Evolutionary conservation across 2,113 vertebrate genomes (phyloP).

Genomic region (Butorides virescens): DNA sequence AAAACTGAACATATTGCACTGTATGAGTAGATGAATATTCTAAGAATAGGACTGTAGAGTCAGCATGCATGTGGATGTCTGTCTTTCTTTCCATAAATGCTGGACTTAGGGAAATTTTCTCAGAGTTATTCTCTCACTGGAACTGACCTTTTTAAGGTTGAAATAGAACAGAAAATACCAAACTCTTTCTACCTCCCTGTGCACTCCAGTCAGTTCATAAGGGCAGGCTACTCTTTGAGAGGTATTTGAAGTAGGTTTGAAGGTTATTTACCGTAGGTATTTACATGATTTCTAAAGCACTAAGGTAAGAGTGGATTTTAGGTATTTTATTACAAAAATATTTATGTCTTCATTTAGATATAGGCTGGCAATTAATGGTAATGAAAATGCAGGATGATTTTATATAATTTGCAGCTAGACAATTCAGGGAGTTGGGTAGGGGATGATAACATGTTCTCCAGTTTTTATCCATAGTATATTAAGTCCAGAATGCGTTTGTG

Average conservation of each 20-base stretch:
- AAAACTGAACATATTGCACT: neutral
- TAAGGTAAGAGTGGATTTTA: neutral
- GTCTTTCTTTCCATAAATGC: neutral
- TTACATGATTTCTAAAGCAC: neutral
- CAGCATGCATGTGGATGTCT: neutral
- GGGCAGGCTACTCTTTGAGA: neutral
- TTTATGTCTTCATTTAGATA: neutral
- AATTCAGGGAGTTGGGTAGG: neutral
- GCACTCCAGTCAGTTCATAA: neutral
- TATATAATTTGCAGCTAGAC: neutral
- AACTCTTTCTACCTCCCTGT: neutral
- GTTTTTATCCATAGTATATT: neutral
- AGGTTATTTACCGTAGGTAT: neutral
- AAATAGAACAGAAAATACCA: neutral
- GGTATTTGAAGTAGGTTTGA: neutral
- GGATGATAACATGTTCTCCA: neutral
- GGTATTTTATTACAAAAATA: neutral
- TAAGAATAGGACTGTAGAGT: neutral
- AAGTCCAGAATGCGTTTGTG: neutral
- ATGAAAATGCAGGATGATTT: neutral
- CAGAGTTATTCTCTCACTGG: neutral
- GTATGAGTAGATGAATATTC: neutral
- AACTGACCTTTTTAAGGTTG: constrained; percentile 1
- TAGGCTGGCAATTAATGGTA: neutral
- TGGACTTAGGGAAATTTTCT: neutral